Evolutionary conservation across 2,797 vertebrate species (phyloP), one percentile per base, ranked within the genome.

Genomic region (Varecia variegata): DNA sequence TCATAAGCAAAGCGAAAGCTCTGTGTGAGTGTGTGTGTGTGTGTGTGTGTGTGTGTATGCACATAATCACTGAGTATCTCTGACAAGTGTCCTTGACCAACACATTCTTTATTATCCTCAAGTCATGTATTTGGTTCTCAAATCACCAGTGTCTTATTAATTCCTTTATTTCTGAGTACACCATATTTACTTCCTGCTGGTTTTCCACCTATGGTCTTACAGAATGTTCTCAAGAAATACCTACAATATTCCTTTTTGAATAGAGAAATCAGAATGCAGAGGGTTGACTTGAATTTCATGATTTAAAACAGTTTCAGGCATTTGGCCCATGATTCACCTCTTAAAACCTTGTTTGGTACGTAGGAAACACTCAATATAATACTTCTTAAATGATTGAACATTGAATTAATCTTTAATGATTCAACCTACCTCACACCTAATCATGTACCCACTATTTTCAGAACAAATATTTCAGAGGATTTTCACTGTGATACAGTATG

Each of bases 391-490:
- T 82, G 76, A 56, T 73, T 92, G 30, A 70, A 85, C 40, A 88
- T 3, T 76, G 43, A 94, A 58, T 96, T 95, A 95, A 88, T 92
- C 54, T 88, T 90, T 90, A 88, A 73, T 94, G 45, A 70, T 86
- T 18, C 54, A 70, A 60, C 50, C 20, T 62, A 84, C 32, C 30
- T 94, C 32, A 54, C 17, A 25, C 86, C 25, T 94, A 92, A 88
- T 58, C 71, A 43, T 65, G 18, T 38, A 2, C 18, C 32, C 58
- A 90, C 13, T 50, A 43, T 95, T 96, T 93, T 62, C 40, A 89
- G 82, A 43, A 74, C 58, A 97, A 73, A 96, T 54, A 90, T 96
- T 90, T 97, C 52, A 91, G 77, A 90, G 32, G 13, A 68, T 85
- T 96, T 88, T 58, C 40, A 38, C 8, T 58, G 13, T 88, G 25